Percentiles rank a stretch among this genome's conserved stretches.
phyloP scores from a whole-genome alignment of 2,888 invertebrate species.

The Metacarcinus magister region DNA sequence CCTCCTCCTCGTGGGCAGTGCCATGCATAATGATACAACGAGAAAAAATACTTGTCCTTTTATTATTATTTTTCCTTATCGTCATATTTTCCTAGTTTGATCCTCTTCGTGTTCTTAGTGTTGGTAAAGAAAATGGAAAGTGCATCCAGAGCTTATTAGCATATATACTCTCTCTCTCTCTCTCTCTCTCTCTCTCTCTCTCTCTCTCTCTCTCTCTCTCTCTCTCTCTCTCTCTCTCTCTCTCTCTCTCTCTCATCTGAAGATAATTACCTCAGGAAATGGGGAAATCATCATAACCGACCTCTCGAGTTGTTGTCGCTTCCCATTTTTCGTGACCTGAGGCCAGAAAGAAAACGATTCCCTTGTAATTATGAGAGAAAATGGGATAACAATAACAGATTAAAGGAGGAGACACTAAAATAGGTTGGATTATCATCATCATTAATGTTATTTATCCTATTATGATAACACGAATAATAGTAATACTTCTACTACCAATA shows the following conservation, averaged over 20 bases:
- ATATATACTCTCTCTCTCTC: neutral
- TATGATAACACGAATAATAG: no score
- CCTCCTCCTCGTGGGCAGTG: no score
- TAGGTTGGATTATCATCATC: neutral
- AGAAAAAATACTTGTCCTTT: neutral
- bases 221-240: constrained; percentile 57
- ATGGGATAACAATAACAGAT: neutral
- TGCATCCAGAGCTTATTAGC: neutral
- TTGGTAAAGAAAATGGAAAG: neutral
- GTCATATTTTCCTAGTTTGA: neutral
- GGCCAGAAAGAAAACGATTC: neutral
- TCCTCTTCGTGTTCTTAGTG: neutral
- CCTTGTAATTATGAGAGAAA: neutral
- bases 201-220: constrained; percentile 14
- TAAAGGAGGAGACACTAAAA: neutral
- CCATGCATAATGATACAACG: no score
- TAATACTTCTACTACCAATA: no score
- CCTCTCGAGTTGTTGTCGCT: neutral
- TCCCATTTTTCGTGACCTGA: neutral
- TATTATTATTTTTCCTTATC: neutral
- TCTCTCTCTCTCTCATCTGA: constrained; percentile 44
- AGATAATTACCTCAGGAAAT: neutral
- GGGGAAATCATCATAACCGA: constrained; percentile 2
- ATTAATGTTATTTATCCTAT: no score
- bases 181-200: constrained; percentile 54